These are phyloP conservation scores for Cynaeus angustus DNA, from an alignment of 2,888 invertebrate species.

Conservation along the genomic window DNA sequence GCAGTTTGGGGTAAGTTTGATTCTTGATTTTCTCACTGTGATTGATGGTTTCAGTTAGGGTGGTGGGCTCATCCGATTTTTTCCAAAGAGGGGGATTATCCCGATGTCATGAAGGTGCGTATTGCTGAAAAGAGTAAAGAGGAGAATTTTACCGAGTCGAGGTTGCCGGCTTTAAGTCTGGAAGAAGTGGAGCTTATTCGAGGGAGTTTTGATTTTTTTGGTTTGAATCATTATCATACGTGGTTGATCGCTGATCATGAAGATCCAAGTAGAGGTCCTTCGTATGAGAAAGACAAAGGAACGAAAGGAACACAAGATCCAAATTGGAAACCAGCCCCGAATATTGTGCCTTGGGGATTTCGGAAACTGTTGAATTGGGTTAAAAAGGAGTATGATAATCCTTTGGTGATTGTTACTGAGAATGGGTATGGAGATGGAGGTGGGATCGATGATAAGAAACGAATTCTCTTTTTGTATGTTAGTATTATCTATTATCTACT, in stretches of 20 bases:
- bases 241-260: conserved; percentile 67
- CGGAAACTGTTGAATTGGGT: conserved; percentile 74
- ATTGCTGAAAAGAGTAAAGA: conserved; percentile 69
- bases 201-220: conserved; percentile 78
- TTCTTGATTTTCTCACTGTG: not conserved
- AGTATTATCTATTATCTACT: not conserved
- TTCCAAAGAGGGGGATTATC: conserved; percentile 73
- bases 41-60: conserved; percentile 67
- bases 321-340: conserved; percentile 73
- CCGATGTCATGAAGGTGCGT: conserved; percentile 70
- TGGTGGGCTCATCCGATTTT: conserved; percentile 73
- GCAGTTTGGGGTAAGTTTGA: conserved; percentile 60
- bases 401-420: conserved; percentile 75
- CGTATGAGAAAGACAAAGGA: conserved; percentile 64
- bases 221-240: conserved; percentile 78
- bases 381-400: conserved; percentile 70
- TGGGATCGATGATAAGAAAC: conserved; percentile 71
- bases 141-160: conserved; percentile 70
- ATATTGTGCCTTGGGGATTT: conserved; percentile 77
- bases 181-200: conserved; percentile 70
- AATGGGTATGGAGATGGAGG: conserved; percentile 76
- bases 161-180: conserved; percentile 71
- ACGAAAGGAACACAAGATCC: conserved; percentile 65
- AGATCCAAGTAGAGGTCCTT: conserved; percentile 62
- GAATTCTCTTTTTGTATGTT: conserved; percentile 69